Percentiles rank a stretch among this genome's conserved stretches.
Evolutionary conservation across 2,888 invertebrate genomes (phyloP).

Genomic region (Lithophane ornitopus): DNA sequence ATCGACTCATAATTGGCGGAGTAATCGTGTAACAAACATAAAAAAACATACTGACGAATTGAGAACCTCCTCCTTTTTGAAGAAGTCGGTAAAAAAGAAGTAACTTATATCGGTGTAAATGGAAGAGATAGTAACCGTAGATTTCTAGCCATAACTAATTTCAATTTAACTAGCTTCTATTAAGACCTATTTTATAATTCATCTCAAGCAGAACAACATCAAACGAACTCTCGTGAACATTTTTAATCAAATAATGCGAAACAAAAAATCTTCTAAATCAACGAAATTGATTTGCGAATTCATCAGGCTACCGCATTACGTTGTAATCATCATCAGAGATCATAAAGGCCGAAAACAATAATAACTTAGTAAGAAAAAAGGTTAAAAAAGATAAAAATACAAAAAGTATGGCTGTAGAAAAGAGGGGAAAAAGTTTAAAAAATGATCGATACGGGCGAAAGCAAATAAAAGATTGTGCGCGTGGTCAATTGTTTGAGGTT

Average conservation of each 20-base stretch:
- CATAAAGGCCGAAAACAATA: constrained; percentile 81
- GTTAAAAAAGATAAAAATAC: constrained; percentile 66
- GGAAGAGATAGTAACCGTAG: too few relatives aligned
- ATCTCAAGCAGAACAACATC: constrained; percentile 10
- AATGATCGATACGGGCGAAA: constrained; percentile 65
- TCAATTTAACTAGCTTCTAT: not conserved
- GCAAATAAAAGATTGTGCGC: constrained; percentile 64
- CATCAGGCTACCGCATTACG: constrained; percentile 78
- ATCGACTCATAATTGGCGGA: too few relatives aligned
- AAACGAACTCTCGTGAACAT: constrained; percentile 21
- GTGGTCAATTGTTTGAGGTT: constrained; percentile 44
- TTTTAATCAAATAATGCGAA: constrained; percentile 60
- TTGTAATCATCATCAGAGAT: constrained; percentile 80
- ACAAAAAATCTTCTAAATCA: constrained; percentile 51
- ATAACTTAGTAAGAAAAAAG: constrained; percentile 72
- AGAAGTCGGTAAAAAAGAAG: too few relatives aligned
- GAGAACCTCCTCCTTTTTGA: too few relatives aligned
- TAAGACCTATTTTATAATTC: not conserved
- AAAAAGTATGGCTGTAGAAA: constrained; percentile 65
- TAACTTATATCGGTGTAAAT: too few relatives aligned
- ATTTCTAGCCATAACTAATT: not conserved
- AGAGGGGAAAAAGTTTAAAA: constrained; percentile 69
- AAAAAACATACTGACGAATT: too few relatives aligned
- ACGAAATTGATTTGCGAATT: constrained; percentile 73
- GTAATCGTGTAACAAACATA: too few relatives aligned